A percentile compares a stretch with the other conserved stretches of the same genome.
Evolutionary conservation across 2,113 vertebrate species (phyloP).

Genomic region (Oceanodroma tethys): DNA sequence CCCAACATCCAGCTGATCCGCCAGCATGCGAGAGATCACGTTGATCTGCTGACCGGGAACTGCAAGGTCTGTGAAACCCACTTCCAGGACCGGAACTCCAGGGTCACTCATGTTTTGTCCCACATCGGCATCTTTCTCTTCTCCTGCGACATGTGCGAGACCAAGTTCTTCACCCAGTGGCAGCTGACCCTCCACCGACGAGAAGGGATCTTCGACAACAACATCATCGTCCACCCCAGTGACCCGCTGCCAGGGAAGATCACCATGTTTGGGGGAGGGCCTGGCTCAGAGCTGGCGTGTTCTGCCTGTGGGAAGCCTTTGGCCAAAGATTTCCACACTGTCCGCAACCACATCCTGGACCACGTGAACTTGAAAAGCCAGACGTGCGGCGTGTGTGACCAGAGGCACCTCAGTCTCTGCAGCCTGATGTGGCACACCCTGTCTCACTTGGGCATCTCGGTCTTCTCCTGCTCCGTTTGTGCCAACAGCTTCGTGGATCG

Average conservation of each 20-base stretch:
- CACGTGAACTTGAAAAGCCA: constrained; percentile 87
- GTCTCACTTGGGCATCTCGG: constrained; percentile 83
- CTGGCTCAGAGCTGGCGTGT: constrained; percentile 77
- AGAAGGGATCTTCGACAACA: constrained; percentile 78
- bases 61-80: constrained; percentile 86
- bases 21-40: constrained; percentile 84
- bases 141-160: constrained; percentile 91
- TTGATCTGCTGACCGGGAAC: constrained; percentile 81
- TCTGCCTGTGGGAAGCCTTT: constrained; percentile 81
- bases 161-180: constrained; percentile 89
- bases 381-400: constrained; percentile 84
- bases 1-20: constrained; percentile 84
- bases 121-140: constrained; percentile 93
- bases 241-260: constrained; percentile 67
- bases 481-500: constrained; percentile 88
- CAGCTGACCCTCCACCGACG: constrained; percentile 88
- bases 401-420: constrained; percentile 84
- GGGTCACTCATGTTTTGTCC: constrained; percentile 82
- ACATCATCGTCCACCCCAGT: constrained; percentile 76
- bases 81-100: constrained; percentile 82
- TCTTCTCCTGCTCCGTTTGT: constrained; percentile 90
- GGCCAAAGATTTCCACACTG: constrained; percentile 86
- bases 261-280: constrained; percentile 50
- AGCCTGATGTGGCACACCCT: constrained; percentile 91
- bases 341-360: constrained; percentile 85